Evolutionary conservation across 2,888 invertebrate species (phyloP).

Genomic region (Coelinius sp.): DNA sequence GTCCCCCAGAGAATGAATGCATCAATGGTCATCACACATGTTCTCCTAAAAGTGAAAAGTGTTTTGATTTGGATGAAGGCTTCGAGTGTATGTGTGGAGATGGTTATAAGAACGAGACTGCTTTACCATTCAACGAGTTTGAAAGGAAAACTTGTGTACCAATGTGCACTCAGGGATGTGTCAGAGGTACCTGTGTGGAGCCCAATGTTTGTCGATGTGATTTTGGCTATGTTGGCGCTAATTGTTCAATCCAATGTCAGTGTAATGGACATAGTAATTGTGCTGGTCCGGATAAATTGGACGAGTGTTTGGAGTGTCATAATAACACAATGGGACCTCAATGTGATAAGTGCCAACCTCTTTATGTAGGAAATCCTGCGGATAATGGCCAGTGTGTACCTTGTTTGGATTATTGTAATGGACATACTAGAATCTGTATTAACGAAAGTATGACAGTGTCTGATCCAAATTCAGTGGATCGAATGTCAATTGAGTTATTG

Average conservation of each 20-base stretch:
- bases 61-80: conserved; percentile 85
- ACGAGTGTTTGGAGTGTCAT: conserved; percentile 86
- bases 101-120: conserved; percentile 77
- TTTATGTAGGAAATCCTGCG: conserved; percentile 92
- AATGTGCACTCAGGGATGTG: conserved; percentile 88
- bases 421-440: conserved; percentile 87
- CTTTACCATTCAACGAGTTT: conserved; percentile 59
- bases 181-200: conserved; percentile 86
- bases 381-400: conserved; percentile 89
- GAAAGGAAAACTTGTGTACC: conserved; percentile 77
- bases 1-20: conserved; percentile 96
- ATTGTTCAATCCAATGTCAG: conserved; percentile 94
- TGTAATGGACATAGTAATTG: conserved; percentile 97
- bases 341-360: conserved; percentile 90
- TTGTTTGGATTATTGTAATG: conserved; percentile 90
- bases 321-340: conserved; percentile 95
- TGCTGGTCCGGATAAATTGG: conserved; percentile 86
- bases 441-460: conserved; percentile 72
- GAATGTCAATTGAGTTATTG: conserved; percentile 72
- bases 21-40: conserved; percentile 92
- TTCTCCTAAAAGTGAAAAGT: conserved; percentile 87
- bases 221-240: conserved; percentile 95
- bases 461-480: conserved; percentile 66
- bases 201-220: conserved; percentile 90
- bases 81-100: conserved; percentile 89